Evolutionary conservation across 2,113 vertebrate genomes (phyloP).

Genomic region (Cebus imitator): DNA sequence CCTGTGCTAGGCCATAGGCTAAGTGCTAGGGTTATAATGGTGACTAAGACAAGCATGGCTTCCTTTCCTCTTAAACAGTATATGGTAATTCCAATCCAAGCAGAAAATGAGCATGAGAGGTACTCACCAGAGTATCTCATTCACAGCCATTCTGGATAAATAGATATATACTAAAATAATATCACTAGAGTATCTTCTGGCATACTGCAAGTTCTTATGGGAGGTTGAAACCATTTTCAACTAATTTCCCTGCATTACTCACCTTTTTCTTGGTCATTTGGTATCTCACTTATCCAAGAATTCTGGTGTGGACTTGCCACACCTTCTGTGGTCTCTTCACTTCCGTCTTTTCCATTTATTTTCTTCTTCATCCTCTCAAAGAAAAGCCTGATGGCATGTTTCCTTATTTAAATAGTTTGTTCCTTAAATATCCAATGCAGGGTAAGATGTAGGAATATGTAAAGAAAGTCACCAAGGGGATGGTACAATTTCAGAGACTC

Average conservation of each 20-base stretch:
- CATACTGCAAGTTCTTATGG: not conserved
- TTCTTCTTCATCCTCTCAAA: not conserved
- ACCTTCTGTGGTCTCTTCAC: not conserved
- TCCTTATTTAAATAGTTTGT: not conserved
- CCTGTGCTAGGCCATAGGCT: not conserved
- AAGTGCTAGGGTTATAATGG: not conserved
- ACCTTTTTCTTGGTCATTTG: not conserved
- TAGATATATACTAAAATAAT: not conserved
- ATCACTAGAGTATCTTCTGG: not conserved
- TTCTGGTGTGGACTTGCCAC: not conserved
- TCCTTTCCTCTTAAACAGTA: not conserved
- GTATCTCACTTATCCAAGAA: not conserved
- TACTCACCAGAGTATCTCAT: not conserved
- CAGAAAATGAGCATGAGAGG: not conserved
- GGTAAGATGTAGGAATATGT: not conserved
- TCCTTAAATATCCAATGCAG: not conserved
- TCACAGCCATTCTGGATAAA: not conserved
- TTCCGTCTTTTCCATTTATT: not conserved
- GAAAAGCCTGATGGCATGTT: not conserved
- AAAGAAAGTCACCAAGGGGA: not conserved
- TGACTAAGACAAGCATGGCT: not conserved
- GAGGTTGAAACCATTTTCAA: not conserved
- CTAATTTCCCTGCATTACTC: not conserved
- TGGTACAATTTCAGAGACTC: not conserved
- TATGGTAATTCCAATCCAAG: not conserved